Evolutionary conservation across 2,888 invertebrate genomes (phyloP).

Genomic region (Emmelina monodactyla): DNA sequence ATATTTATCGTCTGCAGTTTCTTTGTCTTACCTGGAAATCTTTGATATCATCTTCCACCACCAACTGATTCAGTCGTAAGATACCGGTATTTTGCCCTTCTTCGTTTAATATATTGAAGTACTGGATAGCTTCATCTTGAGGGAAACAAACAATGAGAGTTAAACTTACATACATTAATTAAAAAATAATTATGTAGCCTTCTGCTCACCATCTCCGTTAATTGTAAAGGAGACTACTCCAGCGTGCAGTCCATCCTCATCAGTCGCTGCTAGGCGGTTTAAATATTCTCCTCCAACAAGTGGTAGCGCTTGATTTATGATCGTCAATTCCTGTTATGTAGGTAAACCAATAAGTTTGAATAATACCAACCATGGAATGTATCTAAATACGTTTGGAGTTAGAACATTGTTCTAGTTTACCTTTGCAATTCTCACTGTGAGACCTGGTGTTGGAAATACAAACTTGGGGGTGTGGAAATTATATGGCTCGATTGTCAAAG

Average conservation of each 20-base stretch:
- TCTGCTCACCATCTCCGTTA: slow-evolving; percentile 36
- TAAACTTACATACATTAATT: no score
- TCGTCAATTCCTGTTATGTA: slow-evolving; percentile 45
- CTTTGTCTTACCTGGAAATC: no score
- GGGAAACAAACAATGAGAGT: no score
- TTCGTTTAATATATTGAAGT: no score
- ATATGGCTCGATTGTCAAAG: slow-evolving; percentile 55
- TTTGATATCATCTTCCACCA: no score
- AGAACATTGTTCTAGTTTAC: slow-evolving; percentile 25
- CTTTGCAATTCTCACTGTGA: slow-evolving; percentile 41
- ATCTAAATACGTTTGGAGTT: not conserved
- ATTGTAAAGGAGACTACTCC: slow-evolving; percentile 59
- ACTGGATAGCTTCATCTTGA: no score
- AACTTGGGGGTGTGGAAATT: slow-evolving; percentile 68
- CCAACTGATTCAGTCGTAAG: no score
- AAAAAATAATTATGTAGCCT: slow-evolving; percentile 2
- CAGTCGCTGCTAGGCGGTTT: slow-evolving; percentile 52
- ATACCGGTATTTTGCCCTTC: no score
- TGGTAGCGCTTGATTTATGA: slow-evolving; percentile 28
- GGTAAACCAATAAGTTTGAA: no score
- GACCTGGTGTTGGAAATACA: slow-evolving; percentile 43
- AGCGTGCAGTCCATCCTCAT: slow-evolving; percentile 64
- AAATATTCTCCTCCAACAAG: slow-evolving; percentile 39
- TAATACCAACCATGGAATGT: not conserved
- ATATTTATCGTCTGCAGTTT: no score